Conservation (phyloP, 1,140 invertebrate genomes). For the Cylas formicarius region DNA sequence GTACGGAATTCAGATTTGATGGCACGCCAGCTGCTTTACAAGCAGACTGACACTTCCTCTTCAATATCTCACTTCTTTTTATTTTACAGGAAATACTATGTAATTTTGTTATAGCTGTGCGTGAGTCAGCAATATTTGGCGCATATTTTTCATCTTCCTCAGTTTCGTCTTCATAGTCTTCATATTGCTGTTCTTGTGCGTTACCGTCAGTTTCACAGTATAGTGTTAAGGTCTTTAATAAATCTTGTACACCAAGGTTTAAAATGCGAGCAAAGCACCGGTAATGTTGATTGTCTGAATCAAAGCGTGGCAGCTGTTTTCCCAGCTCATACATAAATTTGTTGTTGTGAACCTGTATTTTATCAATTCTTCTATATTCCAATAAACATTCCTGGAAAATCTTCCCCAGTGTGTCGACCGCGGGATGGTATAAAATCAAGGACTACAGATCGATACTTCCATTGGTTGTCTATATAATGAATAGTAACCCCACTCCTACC, state of each 20-base stretch:
- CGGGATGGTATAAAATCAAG: constrained; percentile 37
- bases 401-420: constrained; percentile 34
- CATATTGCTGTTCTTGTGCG: constrained; percentile 18
- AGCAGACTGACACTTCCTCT: constrained; percentile 31
- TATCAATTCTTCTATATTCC: constrained; percentile 28
- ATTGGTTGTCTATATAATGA: too few relatives aligned
- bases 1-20: constrained; percentile 15
- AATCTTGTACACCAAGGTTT: constrained; percentile 10
- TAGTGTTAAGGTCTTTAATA: constrained; percentile 3
- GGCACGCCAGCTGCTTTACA: constrained; percentile 30
- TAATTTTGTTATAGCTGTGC: constrained; percentile 29
- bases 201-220: constrained; percentile 6
- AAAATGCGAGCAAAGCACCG: constrained; percentile 13
- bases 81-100: constrained; percentile 33
- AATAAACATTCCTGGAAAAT: constrained; percentile 33
- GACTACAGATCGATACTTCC: constrained; percentile 32
- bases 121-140: constrained; percentile 27
- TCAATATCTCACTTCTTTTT: constrained; percentile 22
- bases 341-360: constrained; percentile 30
- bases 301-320: constrained; percentile 11
- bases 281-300: constrained; percentile 12
- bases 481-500: too few relatives aligned
- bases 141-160: constrained; percentile 23
- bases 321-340: constrained; percentile 11
- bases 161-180: constrained; percentile 22